A percentile compares a stretch with the other conserved stretches of the same genome.
phyloP scores from a whole-genome alignment of 2,888 invertebrate genomes.

The Lydus trimaculatus region DNA sequence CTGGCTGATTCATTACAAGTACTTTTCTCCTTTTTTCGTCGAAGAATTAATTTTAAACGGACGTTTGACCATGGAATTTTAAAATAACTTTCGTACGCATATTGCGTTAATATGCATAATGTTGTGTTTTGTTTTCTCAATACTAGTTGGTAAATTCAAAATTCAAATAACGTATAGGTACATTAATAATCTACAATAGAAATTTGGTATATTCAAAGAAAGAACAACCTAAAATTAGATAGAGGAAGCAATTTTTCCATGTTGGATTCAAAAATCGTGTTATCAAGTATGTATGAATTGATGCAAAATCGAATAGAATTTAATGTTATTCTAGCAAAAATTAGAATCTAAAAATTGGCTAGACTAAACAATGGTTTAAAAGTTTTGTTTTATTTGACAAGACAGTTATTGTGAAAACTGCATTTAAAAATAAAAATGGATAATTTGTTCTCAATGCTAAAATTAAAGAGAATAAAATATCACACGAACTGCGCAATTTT shows the following conservation, averaged over 20 bases:
- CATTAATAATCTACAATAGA: too few species aligned
- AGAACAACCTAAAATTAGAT: too few species aligned
- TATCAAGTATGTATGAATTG: too few species aligned
- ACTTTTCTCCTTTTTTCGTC: background rate
- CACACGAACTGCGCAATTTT: background rate
- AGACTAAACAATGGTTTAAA: slow-evolving; percentile 1
- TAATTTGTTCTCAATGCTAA: background rate
- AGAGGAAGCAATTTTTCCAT: too few species aligned
- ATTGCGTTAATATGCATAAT: background rate
- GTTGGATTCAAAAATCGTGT: too few species aligned
- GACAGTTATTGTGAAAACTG: slow-evolving; percentile 3
- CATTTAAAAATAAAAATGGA: slow-evolving; percentile 3
- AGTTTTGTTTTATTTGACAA: background rate
- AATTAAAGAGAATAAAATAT: background rate
- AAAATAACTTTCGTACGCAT: slow-evolving; percentile 8
- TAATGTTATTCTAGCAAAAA: background rate
- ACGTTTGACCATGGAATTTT: slow-evolving; percentile 6
- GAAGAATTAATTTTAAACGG: background rate
- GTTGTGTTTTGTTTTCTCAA: background rate
- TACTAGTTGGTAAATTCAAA: background rate
- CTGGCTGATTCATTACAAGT: background rate
- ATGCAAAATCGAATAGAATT: background rate
- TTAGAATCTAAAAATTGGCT: slow-evolving; percentile 1
- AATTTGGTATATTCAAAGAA: background rate
- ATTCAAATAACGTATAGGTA: background rate